A percentile compares a stretch with the other conserved stretches of the same genome.
These are phyloP conservation scores for Diglossa cyanea DNA, from an alignment of 2,797 vertebrate species.

Conservation along the genomic window DNA sequence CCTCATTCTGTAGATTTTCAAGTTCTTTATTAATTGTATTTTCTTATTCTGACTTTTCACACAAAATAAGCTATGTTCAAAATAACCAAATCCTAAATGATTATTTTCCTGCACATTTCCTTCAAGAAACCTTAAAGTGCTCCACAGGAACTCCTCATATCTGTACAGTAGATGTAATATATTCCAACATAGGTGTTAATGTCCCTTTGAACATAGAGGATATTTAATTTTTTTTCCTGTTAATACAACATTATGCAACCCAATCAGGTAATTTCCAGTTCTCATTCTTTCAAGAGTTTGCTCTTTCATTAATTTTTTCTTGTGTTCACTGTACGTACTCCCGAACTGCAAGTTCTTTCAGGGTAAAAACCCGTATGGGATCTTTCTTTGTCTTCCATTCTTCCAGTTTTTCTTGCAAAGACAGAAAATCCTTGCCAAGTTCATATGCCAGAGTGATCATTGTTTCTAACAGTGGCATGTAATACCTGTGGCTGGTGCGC, in stretches of 20 bases:
- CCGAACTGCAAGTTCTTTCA: conserved; percentile 89
- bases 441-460: conserved; percentile 85
- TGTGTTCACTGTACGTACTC: conserved; percentile 75
- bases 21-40: neutral
- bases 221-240: neutral
- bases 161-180: neutral
- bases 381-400: conserved; percentile 74
- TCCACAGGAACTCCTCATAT: neutral
- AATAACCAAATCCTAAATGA: neutral
- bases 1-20: neutral
- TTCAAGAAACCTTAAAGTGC: neutral
- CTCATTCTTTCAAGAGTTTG: neutral
- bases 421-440: conserved; percentile 83
- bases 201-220: neutral
- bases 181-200: neutral
- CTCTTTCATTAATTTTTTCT: neutral
- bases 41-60: neutral
- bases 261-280: neutral
- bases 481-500: conserved; percentile 76
- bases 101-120: neutral
- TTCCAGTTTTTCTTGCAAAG: conserved; percentile 83
- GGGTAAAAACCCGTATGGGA: conserved; percentile 65
- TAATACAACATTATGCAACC: neutral
- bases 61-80: neutral
- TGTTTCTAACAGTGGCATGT: conserved; percentile 80